Evolutionary conservation across 2,888 invertebrate genomes (phyloP).

Genomic region (Craniophora ligustri): DNA sequence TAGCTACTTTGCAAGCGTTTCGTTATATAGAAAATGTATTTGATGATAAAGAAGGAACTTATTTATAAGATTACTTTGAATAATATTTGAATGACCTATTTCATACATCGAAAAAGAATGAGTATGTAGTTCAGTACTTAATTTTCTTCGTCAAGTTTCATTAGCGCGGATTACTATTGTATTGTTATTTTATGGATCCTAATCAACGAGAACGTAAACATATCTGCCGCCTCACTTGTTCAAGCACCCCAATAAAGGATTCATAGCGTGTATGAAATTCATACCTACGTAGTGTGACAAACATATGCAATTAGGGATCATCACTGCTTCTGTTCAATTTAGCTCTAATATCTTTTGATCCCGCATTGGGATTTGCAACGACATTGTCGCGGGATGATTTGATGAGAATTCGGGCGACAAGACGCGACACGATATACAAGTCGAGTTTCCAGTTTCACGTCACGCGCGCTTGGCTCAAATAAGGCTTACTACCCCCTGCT

Average conservation of each 20-base stretch:
- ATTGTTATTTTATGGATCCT: too few species aligned
- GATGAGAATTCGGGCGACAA: constrained; percentile 85
- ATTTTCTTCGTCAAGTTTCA: too few species aligned
- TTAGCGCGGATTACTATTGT: too few species aligned
- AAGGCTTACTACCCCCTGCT: constrained; percentile 83
- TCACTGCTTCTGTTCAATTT: constrained; percentile 79
- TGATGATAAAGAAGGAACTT: constrained; percentile 10
- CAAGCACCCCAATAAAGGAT: constrained; percentile 38
- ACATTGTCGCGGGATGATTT: constrained; percentile 86
- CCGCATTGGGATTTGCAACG: constrained; percentile 83
- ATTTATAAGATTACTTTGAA: constrained; percentile 8
- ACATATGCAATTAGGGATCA: constrained; percentile 70
- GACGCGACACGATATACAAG: constrained; percentile 81
- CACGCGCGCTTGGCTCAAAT: constrained; percentile 86
- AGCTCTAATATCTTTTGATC: constrained; percentile 84
- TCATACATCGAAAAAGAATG: background rate
- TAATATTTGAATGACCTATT: constrained; percentile 16
- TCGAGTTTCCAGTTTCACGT: constrained; percentile 84
- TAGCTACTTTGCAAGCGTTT: constrained; percentile 34
- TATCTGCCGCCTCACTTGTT: constrained; percentile 1
- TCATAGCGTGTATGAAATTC: constrained; percentile 46
- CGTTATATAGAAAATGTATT: constrained; percentile 32
- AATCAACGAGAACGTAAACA: constrained; percentile 4
- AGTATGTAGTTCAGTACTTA: too few species aligned
- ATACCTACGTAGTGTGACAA: constrained; percentile 49